Conservation (phyloP, 2,113 vertebrate species). For the Vireo altiloquus region DNA sequence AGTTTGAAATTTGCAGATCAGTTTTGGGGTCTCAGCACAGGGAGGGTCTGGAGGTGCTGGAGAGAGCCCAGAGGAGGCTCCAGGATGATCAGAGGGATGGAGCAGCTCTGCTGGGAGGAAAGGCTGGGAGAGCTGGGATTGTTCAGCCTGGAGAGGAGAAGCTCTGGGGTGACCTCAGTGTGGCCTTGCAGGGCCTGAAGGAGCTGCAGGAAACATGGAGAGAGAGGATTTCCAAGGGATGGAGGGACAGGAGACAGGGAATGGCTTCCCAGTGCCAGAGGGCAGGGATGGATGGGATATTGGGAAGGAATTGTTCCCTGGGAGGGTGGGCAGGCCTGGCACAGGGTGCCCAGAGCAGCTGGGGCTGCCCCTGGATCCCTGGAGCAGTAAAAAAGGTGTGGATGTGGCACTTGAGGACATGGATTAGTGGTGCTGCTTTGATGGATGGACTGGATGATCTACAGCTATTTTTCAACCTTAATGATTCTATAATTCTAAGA, state of each 20-base stretch:
- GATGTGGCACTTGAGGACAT: background rate
- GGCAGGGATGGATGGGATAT: accelerated
- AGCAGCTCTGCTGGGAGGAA: background rate
- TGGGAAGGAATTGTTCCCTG: accelerated
- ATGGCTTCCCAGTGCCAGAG: background rate
- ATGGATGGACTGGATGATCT: background rate
- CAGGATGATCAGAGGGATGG: background rate
- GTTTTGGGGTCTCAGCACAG: background rate
- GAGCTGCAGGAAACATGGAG: accelerated
- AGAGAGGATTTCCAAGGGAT: background rate
- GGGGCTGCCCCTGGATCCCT: background rate
- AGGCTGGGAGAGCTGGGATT: background rate
- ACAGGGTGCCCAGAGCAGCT: background rate
- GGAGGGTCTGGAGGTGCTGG: background rate
- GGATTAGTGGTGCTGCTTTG: background rate
- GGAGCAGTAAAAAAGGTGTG: background rate
- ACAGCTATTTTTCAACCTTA: background rate
- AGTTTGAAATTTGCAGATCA: background rate
- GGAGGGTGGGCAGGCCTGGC: background rate
- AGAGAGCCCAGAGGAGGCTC: background rate
- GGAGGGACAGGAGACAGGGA: accelerated
- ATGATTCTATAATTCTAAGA: background rate
- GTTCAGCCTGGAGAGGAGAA: background rate
- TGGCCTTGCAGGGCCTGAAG: accelerated
- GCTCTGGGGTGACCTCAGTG: too few relatives aligned